Percentiles rank a stretch among this genome's conserved stretches.
These are phyloP conservation scores for Neosilurus hyrtlii DNA, from an alignment of 2,797 vertebrate species.

Conservation along the genomic window DNA sequence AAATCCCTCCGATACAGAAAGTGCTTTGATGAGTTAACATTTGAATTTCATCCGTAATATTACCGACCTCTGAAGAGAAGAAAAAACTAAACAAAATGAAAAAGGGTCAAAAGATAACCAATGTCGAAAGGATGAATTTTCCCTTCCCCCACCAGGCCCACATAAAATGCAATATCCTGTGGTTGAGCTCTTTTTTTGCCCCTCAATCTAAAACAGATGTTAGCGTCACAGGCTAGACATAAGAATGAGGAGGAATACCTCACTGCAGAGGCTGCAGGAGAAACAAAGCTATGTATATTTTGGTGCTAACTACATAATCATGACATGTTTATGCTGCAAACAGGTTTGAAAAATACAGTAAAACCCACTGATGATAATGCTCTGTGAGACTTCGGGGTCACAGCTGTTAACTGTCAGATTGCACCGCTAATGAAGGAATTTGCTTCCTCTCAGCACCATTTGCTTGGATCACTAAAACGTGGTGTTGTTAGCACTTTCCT, in stretches of 20 bases:
- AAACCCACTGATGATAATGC: conserved; percentile 35
- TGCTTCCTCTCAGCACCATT: conserved; percentile 66
- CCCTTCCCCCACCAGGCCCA: conserved; percentile 63
- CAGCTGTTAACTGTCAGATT: conserved; percentile 53
- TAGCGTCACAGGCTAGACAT: conserved; percentile 60
- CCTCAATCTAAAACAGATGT: conserved; percentile 78
- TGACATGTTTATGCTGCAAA: conserved; percentile 41
- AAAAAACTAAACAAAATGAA: conserved; percentile 40
- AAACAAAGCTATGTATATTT: conserved; percentile 44
- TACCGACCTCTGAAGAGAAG: conserved; percentile 52
- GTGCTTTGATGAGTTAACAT: conserved; percentile 42
- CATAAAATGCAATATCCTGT: conserved; percentile 78
- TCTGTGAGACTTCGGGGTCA: conserved; percentile 23
- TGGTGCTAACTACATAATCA: conserved; percentile 53
- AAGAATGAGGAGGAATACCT: conserved; percentile 51
- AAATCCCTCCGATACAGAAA: conserved; percentile 20
- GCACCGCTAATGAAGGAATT: conserved; percentile 49
- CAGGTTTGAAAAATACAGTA: conserved; percentile 47
- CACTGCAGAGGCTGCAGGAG: conserved; percentile 28
- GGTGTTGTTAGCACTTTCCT: conserved; percentile 67
- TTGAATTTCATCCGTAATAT: conserved; percentile 35
- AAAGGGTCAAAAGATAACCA: conserved; percentile 57
- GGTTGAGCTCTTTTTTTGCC: conserved; percentile 73
- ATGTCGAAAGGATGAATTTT: conserved; percentile 62
- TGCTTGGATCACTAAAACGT: conserved; percentile 64